These are phyloP conservation scores for Cheilosia grossa DNA, from an alignment of 2,888 invertebrate species.

Conservation along the genomic window DNA sequence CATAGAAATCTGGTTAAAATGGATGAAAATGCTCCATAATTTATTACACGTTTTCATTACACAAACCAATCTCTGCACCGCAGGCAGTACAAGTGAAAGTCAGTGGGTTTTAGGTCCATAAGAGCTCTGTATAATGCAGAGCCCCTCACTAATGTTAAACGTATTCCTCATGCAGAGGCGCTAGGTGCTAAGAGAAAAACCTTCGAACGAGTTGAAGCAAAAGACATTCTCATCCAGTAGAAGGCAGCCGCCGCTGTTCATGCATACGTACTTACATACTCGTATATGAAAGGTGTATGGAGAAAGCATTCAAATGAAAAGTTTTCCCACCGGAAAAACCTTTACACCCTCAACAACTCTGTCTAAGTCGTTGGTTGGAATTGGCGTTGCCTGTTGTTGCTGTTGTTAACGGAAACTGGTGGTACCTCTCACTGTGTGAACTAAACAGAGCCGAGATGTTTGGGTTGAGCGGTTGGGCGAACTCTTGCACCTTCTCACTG, in stretches of 20 bases:
- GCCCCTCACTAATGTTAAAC: slow-evolving; percentile 33
- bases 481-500: slow-evolving; percentile 41
- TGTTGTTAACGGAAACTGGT: slow-evolving; percentile 65
- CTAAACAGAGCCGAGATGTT: slow-evolving; percentile 63
- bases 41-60: slow-evolving; percentile 72
- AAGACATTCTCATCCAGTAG: slow-evolving; percentile 49
- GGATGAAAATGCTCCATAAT: slow-evolving; percentile 72
- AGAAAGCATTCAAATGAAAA: slow-evolving; percentile 69
- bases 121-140: slow-evolving; percentile 13
- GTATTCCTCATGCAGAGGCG: slow-evolving; percentile 45
- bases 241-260: slow-evolving; percentile 20
- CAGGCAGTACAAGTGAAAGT: slow-evolving; percentile 57
- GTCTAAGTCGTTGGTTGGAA: slow-evolving; percentile 62
- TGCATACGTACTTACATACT: slow-evolving; percentile 11
- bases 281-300: slow-evolving; percentile 14
- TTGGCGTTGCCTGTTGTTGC: slow-evolving; percentile 67
- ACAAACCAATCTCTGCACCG: slow-evolving; percentile 64
- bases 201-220: slow-evolving; percentile 54
- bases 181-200: slow-evolving; percentile 56
- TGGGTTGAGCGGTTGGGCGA: slow-evolving; percentile 60
- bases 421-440: slow-evolving; percentile 42
- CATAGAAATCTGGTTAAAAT: slow-evolving; percentile 70
- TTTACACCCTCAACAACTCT: slow-evolving; percentile 58
- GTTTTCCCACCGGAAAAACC: slow-evolving; percentile 68
- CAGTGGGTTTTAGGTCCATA: slow-evolving; percentile 29